Conservation (phyloP, 2,888 invertebrate species). For the Heliothis peltigera region DNA sequence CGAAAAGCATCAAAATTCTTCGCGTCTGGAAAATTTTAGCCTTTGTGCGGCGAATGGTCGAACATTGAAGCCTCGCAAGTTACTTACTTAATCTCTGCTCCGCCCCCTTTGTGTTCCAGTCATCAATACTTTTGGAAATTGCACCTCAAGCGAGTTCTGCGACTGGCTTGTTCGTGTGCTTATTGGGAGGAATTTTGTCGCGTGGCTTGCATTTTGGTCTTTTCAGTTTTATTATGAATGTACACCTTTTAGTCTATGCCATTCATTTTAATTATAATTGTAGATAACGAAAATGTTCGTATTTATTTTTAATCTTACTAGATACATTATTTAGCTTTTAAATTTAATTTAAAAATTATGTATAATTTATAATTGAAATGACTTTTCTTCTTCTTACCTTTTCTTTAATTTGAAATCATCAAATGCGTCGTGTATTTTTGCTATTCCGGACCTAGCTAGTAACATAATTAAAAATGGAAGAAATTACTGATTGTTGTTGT, state of each 20-base stretch:
- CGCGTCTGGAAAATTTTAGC: slow-evolving; percentile 80
- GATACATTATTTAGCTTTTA: too few relatives aligned
- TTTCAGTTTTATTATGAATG: slow-evolving; percentile 23
- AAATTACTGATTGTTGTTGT: too few relatives aligned
- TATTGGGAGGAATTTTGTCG: slow-evolving; percentile 50
- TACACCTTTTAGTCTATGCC: slow-evolving; percentile 14
- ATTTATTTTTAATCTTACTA: too few relatives aligned
- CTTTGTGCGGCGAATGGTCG: slow-evolving; percentile 76
- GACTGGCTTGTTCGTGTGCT: slow-evolving; percentile 63
- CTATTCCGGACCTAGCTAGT: too few relatives aligned
- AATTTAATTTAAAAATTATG: too few relatives aligned
- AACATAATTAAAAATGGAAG: too few relatives aligned
- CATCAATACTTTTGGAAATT: slow-evolving; percentile 84
- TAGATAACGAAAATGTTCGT: background rate
- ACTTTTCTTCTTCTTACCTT: too few relatives aligned
- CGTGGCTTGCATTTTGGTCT: slow-evolving; percentile 19
- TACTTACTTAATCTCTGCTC: slow-evolving; percentile 82
- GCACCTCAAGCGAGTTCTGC: slow-evolving; percentile 70
- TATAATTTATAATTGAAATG: too few relatives aligned
- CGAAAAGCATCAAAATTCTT: slow-evolving; percentile 80
- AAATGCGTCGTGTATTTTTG: too few relatives aligned
- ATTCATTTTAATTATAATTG: background rate
- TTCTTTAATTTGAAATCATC: too few relatives aligned
- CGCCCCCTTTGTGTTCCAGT: slow-evolving; percentile 78
- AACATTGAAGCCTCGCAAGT: slow-evolving; percentile 81